Conservation (phyloP, 2,888 invertebrate genomes). For the Netelia inedita region DNA sequence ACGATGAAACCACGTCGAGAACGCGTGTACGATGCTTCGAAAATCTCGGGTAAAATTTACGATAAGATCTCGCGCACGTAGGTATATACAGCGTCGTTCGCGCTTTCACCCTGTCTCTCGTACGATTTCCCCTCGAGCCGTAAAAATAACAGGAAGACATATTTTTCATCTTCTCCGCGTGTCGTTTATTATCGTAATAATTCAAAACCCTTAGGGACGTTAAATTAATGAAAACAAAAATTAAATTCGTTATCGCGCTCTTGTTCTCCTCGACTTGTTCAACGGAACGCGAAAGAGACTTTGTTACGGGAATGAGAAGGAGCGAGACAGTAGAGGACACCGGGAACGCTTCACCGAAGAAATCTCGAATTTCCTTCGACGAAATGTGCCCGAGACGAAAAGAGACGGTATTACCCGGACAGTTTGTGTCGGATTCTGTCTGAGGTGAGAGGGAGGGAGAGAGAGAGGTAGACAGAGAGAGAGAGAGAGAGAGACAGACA, state of each 20-base stretch:
- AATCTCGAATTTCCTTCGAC: slow-evolving; percentile 61
- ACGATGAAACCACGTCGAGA: neutral
- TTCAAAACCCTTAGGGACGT: neutral
- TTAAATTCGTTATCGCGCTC: neutral
- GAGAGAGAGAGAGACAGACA: neutral
- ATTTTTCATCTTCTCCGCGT: too few species aligned
- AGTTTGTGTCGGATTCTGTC: slow-evolving; percentile 19
- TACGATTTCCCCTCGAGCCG: too few species aligned
- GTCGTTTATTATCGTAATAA: neutral
- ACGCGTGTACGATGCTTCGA: neutral
- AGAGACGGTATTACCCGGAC: slow-evolving; percentile 21
- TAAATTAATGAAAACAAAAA: neutral
- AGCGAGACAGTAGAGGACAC: slow-evolving; percentile 20
- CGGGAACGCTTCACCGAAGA: slow-evolving; percentile 13
- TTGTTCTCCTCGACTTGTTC: too few species aligned
- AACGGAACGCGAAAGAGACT: neutral
- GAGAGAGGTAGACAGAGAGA: neutral
- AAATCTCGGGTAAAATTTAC: slow-evolving; percentile 23
- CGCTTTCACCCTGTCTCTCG: slow-evolving; percentile 47
- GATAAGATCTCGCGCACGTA: slow-evolving; percentile 45
- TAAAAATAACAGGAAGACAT: too few species aligned
- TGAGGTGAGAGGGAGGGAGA: neutral
- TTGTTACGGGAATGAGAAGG: neutral
- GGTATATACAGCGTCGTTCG: slow-evolving; percentile 14
- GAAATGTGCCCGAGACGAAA: slow-evolving; percentile 47